A percentile compares a stretch with the other conserved stretches of the same genome.
Evolutionary conservation across 2,797 vertebrate genomes (phyloP).

Genomic region (Uromys caudimaculatus): DNA sequence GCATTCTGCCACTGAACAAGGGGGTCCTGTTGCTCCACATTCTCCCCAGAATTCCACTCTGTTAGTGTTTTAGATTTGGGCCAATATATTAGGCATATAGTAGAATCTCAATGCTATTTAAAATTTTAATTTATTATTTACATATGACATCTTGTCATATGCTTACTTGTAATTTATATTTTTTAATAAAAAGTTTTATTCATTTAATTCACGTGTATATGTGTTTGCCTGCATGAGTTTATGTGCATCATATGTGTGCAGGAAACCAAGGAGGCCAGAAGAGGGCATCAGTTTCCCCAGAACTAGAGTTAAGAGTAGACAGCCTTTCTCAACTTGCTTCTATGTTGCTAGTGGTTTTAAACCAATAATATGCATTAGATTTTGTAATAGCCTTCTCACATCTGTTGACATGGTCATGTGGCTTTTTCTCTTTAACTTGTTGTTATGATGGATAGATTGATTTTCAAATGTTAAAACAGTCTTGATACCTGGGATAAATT

Average conservation of each 20-base stretch:
- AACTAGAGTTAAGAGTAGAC: neutral
- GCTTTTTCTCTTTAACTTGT: neutral
- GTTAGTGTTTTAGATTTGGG: neutral
- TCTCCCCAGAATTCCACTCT: neutral
- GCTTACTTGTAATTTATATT: neutral
- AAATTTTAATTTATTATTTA: neutral
- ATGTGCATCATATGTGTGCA: neutral
- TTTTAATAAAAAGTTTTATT: neutral
- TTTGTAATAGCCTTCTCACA: neutral
- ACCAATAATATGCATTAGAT: neutral
- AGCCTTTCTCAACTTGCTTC: neutral
- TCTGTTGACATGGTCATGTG: neutral
- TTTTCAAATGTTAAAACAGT: neutral
- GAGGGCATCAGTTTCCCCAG: neutral
- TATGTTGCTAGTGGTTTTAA: neutral
- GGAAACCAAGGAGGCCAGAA: neutral
- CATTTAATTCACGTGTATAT: neutral
- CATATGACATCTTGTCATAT: neutral
- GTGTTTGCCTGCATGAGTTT: neutral
- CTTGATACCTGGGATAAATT: neutral
- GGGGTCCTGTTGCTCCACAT: neutral
- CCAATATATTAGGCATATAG: neutral
- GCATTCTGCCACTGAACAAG: neutral
- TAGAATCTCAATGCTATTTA: conserved; percentile 18
- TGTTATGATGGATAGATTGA: neutral